Evolutionary conservation across 1,140 invertebrate species (phyloP), one percentile per base, ranked within the genome.

Genomic region (Eriocheir sinensis): DNA sequence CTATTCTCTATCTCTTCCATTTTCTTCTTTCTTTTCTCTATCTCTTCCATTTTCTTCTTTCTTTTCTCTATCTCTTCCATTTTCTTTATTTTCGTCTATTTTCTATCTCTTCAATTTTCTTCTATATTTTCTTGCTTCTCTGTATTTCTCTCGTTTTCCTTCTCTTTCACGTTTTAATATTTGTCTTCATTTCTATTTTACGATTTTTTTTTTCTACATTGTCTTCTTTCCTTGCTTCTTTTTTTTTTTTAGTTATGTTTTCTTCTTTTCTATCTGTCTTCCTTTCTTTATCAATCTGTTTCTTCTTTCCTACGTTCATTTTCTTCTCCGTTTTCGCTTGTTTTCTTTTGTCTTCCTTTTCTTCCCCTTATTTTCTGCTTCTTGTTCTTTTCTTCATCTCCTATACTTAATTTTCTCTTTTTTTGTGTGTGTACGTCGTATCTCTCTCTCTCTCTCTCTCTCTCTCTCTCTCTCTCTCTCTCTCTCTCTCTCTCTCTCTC

Each of bases 401-500:
- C 32, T 32, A 17, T 32, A 1, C 89, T 40, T 53, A 0, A 3
- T 90, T 9, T 38, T 41, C 3, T 60, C 38, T 32, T 34, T 21
- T 30, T 15, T 27, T 34, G 44, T 41, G 32, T 30, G 0, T 0
- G 4, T 53, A 15, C 34, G 9, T 32, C 40, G 44, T 34, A 2
- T 89, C 41, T 21, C 4, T 44, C 30, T 30, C 41, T 48, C 40
- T 44, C 44, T 2, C 89, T 80, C 91, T 83, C 38, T 34, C 80
- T 83, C 36, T 48, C 79, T 80, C 32, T 53, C 44, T 53, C 88
- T 89, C 88, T 89, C 88, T 89, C 88, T 53, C 44, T 53, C 44
- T 89, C 44, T 53, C 88, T 89, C 88, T 53, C 44, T 53, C 88
- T 90, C 88, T 90, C 88, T 90, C 88, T 53, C 44, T 53, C 44